Conservation (phyloP, 2,888 invertebrate genomes). For the Fissipunctia ypsillon region DNA sequence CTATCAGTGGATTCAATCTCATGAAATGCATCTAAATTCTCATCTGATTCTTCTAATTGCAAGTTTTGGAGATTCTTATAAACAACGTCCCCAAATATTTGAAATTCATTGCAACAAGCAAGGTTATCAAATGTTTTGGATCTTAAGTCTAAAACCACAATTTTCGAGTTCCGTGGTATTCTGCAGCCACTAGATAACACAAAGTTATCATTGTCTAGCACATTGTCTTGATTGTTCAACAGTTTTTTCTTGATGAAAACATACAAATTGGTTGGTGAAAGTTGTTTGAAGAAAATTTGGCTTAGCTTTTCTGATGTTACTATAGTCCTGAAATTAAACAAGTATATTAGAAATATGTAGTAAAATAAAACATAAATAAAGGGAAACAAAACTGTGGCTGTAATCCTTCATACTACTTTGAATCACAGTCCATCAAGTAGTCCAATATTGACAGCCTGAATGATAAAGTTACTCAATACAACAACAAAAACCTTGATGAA, state of each 20-base stretch:
- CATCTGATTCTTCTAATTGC: conserved; percentile 65
- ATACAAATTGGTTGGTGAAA: conserved; percentile 87
- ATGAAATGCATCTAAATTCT: conserved; percentile 70
- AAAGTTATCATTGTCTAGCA: conserved; percentile 81
- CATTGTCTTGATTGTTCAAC: conserved; percentile 67
- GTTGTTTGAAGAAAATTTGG: conserved; percentile 80
- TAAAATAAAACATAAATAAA: background rate
- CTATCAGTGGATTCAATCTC: conserved; percentile 82
- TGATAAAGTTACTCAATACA: background rate
- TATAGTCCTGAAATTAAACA: conserved; percentile 81
- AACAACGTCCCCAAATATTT: conserved; percentile 83
- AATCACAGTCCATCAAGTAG: background rate
- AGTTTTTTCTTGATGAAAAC: conserved; percentile 86
- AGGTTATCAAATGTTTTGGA: conserved; percentile 73
- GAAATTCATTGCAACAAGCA: conserved; percentile 83
- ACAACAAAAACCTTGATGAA: background rate
- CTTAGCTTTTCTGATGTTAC: conserved; percentile 86
- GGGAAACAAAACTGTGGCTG: too few relatives aligned
- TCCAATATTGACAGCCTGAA: background rate
- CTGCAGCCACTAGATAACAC: conserved; percentile 79
- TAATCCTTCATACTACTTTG: background rate
- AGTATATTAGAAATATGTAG: background rate
- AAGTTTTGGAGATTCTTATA: conserved; percentile 70
- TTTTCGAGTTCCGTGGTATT: conserved; percentile 81
- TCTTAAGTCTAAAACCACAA: conserved; percentile 82